Evolutionary conservation across 2,797 vertebrate species (phyloP), one percentile per base, ranked within the genome.

Genomic region (Chaunax sp.): DNA sequence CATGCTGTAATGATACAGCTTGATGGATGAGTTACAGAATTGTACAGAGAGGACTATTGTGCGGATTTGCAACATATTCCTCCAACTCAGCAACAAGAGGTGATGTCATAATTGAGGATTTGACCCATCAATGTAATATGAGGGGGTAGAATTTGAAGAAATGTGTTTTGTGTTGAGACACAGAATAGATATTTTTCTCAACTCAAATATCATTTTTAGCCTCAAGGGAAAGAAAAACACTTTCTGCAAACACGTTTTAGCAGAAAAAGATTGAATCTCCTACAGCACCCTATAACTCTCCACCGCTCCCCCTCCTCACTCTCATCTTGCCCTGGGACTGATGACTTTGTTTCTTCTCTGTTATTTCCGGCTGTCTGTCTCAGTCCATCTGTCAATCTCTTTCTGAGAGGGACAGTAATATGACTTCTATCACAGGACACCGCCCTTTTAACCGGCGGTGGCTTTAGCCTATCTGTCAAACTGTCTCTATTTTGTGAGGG

Each of bases 301-400:
- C 2, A 3, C 41, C 15, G 45, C 72, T 55, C 62, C 47, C 43
- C 44, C 53, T 58, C 47, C 52, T 44, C 62, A 49, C 50, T 58
- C 70, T 80, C 66, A 49, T 86, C 65, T 71, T 19, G 69, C 82
- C 77, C 25, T 19, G 0, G 80, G 86, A 72, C 56, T 45, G 77
- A 85, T 84, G 79, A 87, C 63, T 77, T 57, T 35, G 33, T 77
- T 67, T 77, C 50, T 76, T 78, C 59, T 80, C 51, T 12, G 12
- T 77, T 64, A 74, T 83, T 77, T 75, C 62, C 38, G 6, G 44
- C 83, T 55, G 69, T 70, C 59, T 64, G 52, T 84, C 80, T 72
- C 33, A 66, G 72, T 78, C 59, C 71, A 85, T 87, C 82, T 53
- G 69, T 87, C 88, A 86, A 68, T 80, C 65, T 80, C 67, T 84